Evolutionary conservation across 2,797 vertebrate species (phyloP).

Genomic region (Hybognathus amarus): DNA sequence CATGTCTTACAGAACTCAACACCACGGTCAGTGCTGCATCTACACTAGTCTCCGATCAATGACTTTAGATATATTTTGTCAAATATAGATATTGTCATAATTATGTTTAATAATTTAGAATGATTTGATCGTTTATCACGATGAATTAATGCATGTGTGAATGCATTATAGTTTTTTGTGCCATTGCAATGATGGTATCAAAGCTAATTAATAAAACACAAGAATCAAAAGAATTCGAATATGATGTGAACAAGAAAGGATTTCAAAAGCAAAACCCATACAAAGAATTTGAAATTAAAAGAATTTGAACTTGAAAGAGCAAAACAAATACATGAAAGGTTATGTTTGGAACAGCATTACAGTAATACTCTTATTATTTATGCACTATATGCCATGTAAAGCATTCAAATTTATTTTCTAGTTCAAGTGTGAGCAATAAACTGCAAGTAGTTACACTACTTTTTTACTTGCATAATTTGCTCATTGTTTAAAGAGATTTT

Average conservation of each 20-base stretch:
- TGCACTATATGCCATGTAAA: background rate
- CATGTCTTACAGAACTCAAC: slow-evolving; percentile 86
- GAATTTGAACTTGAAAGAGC: background rate
- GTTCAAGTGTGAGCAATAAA: background rate
- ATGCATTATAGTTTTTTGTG: background rate
- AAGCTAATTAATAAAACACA: slow-evolving; percentile 19
- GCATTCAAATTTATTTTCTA: background rate
- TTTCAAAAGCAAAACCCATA: background rate
- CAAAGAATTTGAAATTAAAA: slow-evolving; percentile 4
- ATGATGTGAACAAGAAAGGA: background rate
- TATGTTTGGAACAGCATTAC: background rate
- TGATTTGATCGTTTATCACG: background rate
- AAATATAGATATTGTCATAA: background rate
- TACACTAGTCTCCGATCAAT: background rate
- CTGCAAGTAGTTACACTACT: background rate
- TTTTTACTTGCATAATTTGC: background rate
- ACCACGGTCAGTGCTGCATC: slow-evolving; percentile 73
- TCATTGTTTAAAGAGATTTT: background rate
- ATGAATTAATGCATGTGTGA: background rate
- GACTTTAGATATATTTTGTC: background rate
- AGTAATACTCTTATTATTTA: background rate
- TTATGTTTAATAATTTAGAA: background rate
- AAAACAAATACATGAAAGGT: background rate
- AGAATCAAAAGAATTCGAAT: background rate
- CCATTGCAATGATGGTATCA: no score